Conservation (phyloP, 2,797 vertebrate species). For the Acanthurus lineatus region DNA sequence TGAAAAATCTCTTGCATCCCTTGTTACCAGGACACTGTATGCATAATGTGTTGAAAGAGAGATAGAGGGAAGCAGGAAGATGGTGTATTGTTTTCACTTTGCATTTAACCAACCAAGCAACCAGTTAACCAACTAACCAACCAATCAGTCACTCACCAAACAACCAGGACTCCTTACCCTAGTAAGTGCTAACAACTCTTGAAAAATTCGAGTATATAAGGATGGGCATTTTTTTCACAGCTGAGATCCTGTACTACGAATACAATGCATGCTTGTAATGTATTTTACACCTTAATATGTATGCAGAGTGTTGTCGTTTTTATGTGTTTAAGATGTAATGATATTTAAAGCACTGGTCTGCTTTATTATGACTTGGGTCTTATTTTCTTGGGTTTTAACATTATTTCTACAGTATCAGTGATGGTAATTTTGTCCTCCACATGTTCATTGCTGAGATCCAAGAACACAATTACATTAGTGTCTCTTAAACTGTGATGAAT, state of each 20-base stretch:
- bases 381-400: conserved; percentile 10
- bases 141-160: conserved; percentile 67
- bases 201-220: conserved; percentile 46
- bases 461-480: neutral
- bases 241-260: conserved; percentile 37
- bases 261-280: conserved; percentile 74
- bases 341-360: conserved; percentile 3
- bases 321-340: conserved; percentile 41
- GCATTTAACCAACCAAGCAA: neutral
- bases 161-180: conserved; percentile 56
- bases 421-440: neutral
- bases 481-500: conserved; percentile 9
- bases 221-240: conserved; percentile 18
- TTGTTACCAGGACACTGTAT: conserved; percentile 44
- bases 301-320: conserved; percentile 64
- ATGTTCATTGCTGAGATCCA: conserved; percentile 15
- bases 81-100: conserved; percentile 67
- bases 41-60: conserved; percentile 10
- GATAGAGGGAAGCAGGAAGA: conserved; percentile 5
- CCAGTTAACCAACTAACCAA: no score
- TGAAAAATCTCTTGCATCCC: conserved; percentile 38
- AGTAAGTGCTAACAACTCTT: conserved; percentile 52
- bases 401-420: neutral
- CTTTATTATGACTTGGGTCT: conserved; percentile 34
- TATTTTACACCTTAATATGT: conserved; percentile 60